A percentile compares a stretch with the other conserved stretches of the same genome.
Conservation (phyloP, 2,888 invertebrate species). For the Limnephilus auricula region DNA sequence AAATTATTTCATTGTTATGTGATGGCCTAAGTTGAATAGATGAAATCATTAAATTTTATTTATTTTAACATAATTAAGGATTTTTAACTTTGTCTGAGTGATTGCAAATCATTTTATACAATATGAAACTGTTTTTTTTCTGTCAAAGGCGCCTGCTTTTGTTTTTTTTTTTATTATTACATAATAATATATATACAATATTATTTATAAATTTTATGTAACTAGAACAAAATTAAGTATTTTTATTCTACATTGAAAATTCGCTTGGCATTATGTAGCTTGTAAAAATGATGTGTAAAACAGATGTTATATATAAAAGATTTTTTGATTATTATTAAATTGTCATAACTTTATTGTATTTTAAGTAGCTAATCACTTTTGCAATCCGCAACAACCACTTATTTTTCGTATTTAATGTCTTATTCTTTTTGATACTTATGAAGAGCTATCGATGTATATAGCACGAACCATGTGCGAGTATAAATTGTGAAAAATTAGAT, state of each 20-base stretch:
- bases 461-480: background rate
- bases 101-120: background rate
- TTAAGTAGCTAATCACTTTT: slow-evolving; percentile 5
- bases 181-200: background rate
- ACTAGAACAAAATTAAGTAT: background rate
- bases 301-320: background rate
- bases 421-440: background rate
- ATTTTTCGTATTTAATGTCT: background rate
- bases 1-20: background rate
- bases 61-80: background rate
- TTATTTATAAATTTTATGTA: background rate
- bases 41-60: background rate
- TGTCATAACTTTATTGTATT: slow-evolving; percentile 2
- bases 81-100: background rate
- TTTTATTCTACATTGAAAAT: slow-evolving; percentile 2
- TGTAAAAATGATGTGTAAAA: background rate
- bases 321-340: background rate
- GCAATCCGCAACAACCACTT: background rate
- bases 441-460: slow-evolving; percentile 28
- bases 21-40: background rate
- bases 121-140: background rate
- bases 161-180: background rate
- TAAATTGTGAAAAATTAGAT: background rate
- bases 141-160: background rate
- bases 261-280: slow-evolving; percentile 22